Evolutionary conservation across 2,113 vertebrate species (phyloP).

Genomic region (Bolborhynchus lineola): DNA sequence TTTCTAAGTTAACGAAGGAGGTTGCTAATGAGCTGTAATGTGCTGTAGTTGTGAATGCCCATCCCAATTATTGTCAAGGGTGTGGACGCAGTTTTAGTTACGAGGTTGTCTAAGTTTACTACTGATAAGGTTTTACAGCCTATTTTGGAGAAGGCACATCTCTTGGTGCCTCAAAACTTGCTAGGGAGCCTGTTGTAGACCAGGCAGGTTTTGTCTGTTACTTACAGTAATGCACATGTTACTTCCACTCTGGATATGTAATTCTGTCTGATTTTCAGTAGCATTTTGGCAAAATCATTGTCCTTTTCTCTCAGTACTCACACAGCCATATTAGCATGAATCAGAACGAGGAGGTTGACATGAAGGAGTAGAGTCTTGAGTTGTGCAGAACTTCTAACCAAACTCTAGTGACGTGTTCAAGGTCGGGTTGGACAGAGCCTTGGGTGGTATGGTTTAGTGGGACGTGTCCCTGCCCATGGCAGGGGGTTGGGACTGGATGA

Average conservation of each 20-base stretch:
- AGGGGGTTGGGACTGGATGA: too few relatives aligned
- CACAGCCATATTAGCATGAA: background rate
- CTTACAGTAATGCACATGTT: background rate
- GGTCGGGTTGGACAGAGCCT: too few relatives aligned
- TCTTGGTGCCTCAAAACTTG: background rate
- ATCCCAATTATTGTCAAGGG: background rate
- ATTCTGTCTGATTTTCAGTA: background rate
- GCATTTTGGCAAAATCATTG: background rate
- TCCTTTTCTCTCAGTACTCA: background rate
- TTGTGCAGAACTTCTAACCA: background rate
- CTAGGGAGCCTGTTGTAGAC: background rate
- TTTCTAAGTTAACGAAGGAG: background rate
- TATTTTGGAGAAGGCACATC: background rate
- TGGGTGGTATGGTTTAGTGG: too few relatives aligned
- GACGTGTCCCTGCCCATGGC: too few relatives aligned
- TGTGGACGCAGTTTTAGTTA: background rate
- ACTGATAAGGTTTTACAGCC: background rate
- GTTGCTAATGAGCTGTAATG: background rate
- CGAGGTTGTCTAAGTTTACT: background rate
- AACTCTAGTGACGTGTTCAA: background rate
- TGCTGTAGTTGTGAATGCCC: background rate
- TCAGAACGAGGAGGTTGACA: background rate
- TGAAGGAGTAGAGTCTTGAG: background rate
- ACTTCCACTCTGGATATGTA: background rate
- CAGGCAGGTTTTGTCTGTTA: background rate